A percentile compares a stretch with the other conserved stretches of the same genome.
These are phyloP conservation scores for Limnothrissa miodon DNA, from an alignment of 2,113 vertebrate species.

Conservation along the genomic window DNA sequence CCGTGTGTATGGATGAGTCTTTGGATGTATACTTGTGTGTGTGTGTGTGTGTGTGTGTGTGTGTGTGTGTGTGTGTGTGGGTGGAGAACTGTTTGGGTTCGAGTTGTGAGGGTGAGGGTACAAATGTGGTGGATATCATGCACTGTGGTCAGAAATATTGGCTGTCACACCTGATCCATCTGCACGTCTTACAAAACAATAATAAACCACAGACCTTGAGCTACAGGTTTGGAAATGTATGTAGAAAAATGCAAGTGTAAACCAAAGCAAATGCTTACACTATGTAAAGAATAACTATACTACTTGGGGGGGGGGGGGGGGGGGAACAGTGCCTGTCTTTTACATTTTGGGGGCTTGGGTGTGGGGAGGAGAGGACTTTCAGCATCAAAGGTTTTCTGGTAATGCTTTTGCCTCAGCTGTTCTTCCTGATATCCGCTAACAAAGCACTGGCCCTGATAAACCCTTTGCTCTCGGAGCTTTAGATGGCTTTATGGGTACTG, in stretches of 20 bases:
- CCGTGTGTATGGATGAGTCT: slow-evolving; percentile 6
- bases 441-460: slow-evolving; percentile 21
- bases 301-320: too few relatives aligned
- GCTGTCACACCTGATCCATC: background rate
- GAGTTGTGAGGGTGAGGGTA: background rate
- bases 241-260: background rate
- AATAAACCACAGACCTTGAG: background rate
- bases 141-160: background rate
- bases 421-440: slow-evolving; percentile 3
- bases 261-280: background rate
- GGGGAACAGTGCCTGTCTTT: background rate
- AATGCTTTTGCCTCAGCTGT: slow-evolving; percentile 23
- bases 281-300: background rate
- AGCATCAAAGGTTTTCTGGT: slow-evolving; percentile 26
- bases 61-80: slow-evolving; percentile 15
- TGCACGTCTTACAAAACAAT: background rate
- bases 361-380: background rate
- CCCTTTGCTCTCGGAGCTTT: slow-evolving; percentile 18
- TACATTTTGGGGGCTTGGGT: background rate
- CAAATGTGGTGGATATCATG: background rate
- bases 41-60: slow-evolving; percentile 21
- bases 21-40: slow-evolving; percentile 47
- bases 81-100: background rate
- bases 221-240: background rate
- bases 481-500: slow-evolving; percentile 30